These are phyloP conservation scores for Neelides sp. DNA, from an alignment of 1,140 invertebrate species.

Conservation along the genomic window DNA sequence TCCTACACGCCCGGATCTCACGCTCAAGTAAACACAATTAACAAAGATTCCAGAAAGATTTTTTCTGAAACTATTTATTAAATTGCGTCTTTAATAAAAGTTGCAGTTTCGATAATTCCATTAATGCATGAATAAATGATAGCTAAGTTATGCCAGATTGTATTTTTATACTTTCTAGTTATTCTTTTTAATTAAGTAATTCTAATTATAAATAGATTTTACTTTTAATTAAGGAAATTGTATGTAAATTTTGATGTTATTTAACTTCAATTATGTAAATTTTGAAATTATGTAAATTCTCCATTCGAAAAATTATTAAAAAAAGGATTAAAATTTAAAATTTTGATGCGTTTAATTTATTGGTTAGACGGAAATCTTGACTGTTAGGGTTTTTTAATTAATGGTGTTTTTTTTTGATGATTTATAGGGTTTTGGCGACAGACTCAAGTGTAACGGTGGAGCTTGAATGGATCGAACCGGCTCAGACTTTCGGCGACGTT, in stretches of 20 bases:
- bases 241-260: not conserved
- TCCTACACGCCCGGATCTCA: conserved; percentile 70
- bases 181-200: too few species aligned
- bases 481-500: conserved; percentile 73
- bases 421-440: conserved; percentile 55
- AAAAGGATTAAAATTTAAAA: conserved; percentile 1
- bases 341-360: conserved; percentile 17
- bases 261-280: not conserved
- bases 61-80: not conserved
- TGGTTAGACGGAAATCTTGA: conserved; percentile 18
- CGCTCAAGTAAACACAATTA: conserved; percentile 65
- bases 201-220: too few species aligned
- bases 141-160: too few species aligned
- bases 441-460: conserved; percentile 74
- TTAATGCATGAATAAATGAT: too few species aligned
- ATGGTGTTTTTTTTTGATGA: conserved; percentile 1
- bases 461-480: conserved; percentile 77
- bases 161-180: too few species aligned
- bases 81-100: not conserved
- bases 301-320: not conserved
- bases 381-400: conserved; percentile 4
- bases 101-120: not conserved
- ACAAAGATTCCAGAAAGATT: not conserved
- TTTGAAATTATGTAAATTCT: conserved; percentile 5
- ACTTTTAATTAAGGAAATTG: too few species aligned